phyloP scores from a whole-genome alignment of 2,888 invertebrate genomes.

The Drosophila pegasa region DNA sequence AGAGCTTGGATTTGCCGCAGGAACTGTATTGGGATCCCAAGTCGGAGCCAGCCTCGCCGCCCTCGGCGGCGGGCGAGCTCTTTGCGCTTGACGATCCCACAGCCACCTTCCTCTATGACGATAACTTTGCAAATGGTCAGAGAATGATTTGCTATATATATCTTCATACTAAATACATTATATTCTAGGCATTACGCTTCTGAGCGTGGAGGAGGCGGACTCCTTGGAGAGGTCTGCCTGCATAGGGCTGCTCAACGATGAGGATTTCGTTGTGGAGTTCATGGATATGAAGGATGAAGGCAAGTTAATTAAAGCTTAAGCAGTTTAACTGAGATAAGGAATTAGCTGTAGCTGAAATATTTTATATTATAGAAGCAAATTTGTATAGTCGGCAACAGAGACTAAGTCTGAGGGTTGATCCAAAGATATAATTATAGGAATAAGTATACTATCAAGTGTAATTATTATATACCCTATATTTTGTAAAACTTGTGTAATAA shows the following conservation, averaged over 20 bases:
- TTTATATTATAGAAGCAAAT: background rate
- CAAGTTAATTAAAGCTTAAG: constrained; percentile 49
- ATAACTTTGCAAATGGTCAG: constrained; percentile 83
- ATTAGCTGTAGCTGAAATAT: background rate
- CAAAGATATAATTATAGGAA: background rate
- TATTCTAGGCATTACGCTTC: constrained; percentile 70
- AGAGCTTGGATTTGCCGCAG: constrained; percentile 82
- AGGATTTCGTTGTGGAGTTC: constrained; percentile 81
- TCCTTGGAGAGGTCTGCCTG: constrained; percentile 36
- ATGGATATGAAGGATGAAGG: constrained; percentile 80
- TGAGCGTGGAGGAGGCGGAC: constrained; percentile 42
- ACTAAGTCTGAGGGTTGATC: no score
- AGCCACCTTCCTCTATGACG: constrained; percentile 71
- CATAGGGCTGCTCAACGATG: constrained; percentile 65
- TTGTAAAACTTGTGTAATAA: background rate
- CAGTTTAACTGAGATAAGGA: background rate
- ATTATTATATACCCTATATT: background rate
- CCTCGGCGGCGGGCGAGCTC: constrained; percentile 74
- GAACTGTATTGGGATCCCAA: constrained; percentile 84
- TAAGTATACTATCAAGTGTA: background rate
- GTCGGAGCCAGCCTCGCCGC: constrained; percentile 83
- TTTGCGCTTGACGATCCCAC: constrained; percentile 77
- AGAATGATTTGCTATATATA: background rate
- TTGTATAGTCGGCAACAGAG: background rate
- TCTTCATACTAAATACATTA: background rate